phyloP scores from a whole-genome alignment of 2,113 vertebrate genomes.

The Edolisoma coerulescens region DNA sequence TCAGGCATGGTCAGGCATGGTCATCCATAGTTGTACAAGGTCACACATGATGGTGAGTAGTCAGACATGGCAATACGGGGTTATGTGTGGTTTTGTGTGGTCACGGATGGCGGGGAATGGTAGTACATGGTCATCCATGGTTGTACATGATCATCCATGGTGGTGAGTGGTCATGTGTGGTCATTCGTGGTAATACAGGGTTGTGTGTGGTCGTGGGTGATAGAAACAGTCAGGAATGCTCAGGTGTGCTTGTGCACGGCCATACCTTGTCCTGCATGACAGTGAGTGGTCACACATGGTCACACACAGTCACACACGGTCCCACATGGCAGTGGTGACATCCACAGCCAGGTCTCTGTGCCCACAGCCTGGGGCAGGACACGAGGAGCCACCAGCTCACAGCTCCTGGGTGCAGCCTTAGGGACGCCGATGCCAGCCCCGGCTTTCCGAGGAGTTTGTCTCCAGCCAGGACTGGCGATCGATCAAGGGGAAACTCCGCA shows the following conservation, averaged over 20 bases:
- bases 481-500: not conserved
- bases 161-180: not conserved
- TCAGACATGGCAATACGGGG: accelerated
- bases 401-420: accelerated
- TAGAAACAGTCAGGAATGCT: not conserved
- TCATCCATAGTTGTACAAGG: accelerated
- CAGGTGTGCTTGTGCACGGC: not conserved
- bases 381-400: accelerated
- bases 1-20: accelerated
- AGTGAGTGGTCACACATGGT: too few relatives aligned
- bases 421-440: not conserved
- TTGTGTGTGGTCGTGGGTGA: not conserved
- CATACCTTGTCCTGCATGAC: not conserved
- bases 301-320: not conserved
- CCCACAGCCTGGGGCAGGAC: not conserved
- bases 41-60: accelerated
- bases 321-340: not conserved
- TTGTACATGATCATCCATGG: not conserved
- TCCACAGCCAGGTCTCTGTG: not conserved
- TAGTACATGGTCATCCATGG: not conserved
- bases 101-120: too few relatives aligned
- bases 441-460: not conserved
- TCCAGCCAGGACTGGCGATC: constrained; percentile 11
- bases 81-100: not conserved
- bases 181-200: not conserved